Evolutionary conservation across 2,888 invertebrate genomes (phyloP).

Genomic region (Neoitamus cyanurus): DNA sequence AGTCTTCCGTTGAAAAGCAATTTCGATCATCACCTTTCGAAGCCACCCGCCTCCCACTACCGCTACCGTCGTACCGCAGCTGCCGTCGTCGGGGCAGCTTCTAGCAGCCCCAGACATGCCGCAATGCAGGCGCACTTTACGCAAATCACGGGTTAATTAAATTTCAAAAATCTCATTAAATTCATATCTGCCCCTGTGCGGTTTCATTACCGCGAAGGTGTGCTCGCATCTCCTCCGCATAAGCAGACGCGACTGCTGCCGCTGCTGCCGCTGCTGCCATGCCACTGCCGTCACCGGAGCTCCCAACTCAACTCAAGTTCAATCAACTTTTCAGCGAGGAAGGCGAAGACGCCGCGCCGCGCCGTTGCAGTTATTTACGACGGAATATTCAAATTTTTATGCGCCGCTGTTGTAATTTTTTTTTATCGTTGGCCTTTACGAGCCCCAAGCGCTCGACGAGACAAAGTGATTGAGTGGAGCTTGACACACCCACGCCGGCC

Average conservation of each 20-base stretch:
- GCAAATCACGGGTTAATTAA: slow-evolving; percentile 31
- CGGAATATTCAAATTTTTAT: slow-evolving; percentile 34
- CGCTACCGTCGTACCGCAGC: not conserved
- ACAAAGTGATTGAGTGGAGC: slow-evolving; percentile 23
- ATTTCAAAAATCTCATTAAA: slow-evolving; percentile 33
- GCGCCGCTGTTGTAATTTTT: slow-evolving; percentile 6
- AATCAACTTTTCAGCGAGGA: slow-evolving; percentile 17
- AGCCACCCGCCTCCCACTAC: not conserved
- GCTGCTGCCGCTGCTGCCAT: not conserved
- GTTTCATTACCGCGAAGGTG: not conserved
- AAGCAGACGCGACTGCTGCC: not conserved
- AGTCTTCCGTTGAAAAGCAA: not conserved
- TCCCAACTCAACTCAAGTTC: slow-evolving; percentile 3
- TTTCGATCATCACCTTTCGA: slow-evolving; percentile 5
- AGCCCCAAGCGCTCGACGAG: not conserved
- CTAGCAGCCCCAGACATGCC: not conserved
- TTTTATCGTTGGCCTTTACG: not conserved
- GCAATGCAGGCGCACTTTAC: slow-evolving; percentile 19
- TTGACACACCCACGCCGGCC: slow-evolving; percentile 14
- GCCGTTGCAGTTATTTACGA: slow-evolving; percentile 26
- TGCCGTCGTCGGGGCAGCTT: not conserved
- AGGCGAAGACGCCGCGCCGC: not conserved
- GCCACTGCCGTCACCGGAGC: not conserved
- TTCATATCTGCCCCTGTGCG: slow-evolving; percentile 1
- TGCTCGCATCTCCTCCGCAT: not conserved